phyloP scores from a whole-genome alignment of 2,797 vertebrate species.

The Thaleichthys pacificus region DNA sequence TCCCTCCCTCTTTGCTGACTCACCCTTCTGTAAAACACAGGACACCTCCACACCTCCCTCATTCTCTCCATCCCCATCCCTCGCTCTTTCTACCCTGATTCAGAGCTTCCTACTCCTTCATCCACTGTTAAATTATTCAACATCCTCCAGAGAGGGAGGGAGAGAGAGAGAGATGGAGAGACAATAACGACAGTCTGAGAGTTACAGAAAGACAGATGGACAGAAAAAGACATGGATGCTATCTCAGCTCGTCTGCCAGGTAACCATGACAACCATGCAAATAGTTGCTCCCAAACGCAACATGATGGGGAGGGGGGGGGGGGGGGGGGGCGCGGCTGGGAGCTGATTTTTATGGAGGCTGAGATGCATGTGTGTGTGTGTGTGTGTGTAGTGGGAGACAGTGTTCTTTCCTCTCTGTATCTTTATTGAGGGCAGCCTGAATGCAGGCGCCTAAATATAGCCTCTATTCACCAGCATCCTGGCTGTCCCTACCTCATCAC shows the following conservation, averaged over 20 bases:
- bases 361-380: slow-evolving; percentile 7
- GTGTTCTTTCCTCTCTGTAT: slow-evolving; percentile 23
- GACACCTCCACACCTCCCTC: neutral
- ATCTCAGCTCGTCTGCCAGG: neutral
- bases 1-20: slow-evolving; percentile 7
- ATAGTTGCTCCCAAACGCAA: slow-evolving; percentile 7
- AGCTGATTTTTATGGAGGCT: neutral
- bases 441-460: slow-evolving; percentile 56
- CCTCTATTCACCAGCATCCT: slow-evolving; percentile 9
- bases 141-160: slow-evolving; percentile 37
- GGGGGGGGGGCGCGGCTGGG: neutral
- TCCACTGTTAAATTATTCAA: slow-evolving; percentile 71
- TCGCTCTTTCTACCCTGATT: neutral
- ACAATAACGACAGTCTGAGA: neutral
- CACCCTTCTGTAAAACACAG: neutral
- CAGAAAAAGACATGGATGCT: neutral
- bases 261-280: slow-evolving; percentile 27
- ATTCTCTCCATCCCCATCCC: neutral
- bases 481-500: slow-evolving; percentile 3
- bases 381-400: slow-evolving; percentile 17
- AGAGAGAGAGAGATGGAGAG: slow-evolving; percentile 14
- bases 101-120: slow-evolving; percentile 36
- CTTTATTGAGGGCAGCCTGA: slow-evolving; percentile 45
- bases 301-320: neutral
- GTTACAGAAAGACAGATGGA: neutral